Evolutionary conservation across 2,888 invertebrate species (phyloP), one percentile per base, ranked within the genome.

Genomic region (Apodemia mormo): DNA sequence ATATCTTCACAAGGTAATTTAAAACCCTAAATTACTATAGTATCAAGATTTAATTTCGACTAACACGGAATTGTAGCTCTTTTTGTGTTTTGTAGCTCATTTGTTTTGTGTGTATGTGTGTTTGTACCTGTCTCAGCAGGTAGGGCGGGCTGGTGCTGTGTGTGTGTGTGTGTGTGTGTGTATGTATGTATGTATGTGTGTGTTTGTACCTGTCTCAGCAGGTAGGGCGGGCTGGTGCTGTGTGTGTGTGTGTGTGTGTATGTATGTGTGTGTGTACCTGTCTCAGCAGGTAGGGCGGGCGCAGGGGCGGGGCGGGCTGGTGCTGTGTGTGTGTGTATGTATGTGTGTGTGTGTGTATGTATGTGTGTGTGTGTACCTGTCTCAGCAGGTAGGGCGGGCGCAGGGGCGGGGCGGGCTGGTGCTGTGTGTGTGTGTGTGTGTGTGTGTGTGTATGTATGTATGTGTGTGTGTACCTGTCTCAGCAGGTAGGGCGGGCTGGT

Each of bases 71-170:
- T 22, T 22, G 22, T 22, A 22, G 22, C 22, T 22, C 22, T 22
- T 22, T 22, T 22, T 22, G 22, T 22, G 22, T 22, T 22, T 22
- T 22, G n/a, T n/a, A n/a, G n/a, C 0, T 22, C 0, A 0, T 22
- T 22, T 22, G 22, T 22, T 22, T 22, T 22, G 22, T 22, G 22
- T 22, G 22, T 22, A 0, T 22, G 22, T 22, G 22, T 22, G 22
- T 22, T 22, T 22, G 22, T n/a, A n/a, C n/a, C n/a, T n/a, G n/a
- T n/a, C n/a, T n/a, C 22, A 22, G 22, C n/a, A 0, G 22, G 22
- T 0, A 0, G 1, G 83, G 87, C 70, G 83, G 84, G 2, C 85
- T 72, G 68, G 81, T 85, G 7, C 81, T 82, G 66, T 82, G 29
- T 37, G 65, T 40, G n/a, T n/a, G n/a, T n/a, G n/a, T n/a, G n/a